Evolutionary conservation across 2,797 vertebrate species (phyloP).

Genomic region (Manis pentadactyla): DNA sequence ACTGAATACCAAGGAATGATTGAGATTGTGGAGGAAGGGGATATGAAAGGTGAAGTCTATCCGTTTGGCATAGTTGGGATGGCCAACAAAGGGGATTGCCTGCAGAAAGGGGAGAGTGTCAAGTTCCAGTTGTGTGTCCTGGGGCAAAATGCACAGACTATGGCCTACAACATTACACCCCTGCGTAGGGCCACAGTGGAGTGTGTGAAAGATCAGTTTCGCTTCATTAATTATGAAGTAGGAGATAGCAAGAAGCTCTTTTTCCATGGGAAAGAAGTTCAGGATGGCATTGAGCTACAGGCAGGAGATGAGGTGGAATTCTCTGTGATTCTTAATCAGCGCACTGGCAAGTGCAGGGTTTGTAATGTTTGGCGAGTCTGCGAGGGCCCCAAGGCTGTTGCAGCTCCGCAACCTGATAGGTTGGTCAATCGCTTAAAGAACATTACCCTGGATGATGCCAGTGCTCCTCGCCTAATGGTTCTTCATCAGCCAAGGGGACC

Average conservation of each 20-base stretch:
- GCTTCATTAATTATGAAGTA: slow-evolving; percentile 99
- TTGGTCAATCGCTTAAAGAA: slow-evolving; percentile 98
- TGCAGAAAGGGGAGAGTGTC: slow-evolving; percentile 98
- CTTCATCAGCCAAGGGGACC: slow-evolving; percentile 97
- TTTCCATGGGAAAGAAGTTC: slow-evolving; percentile 99
- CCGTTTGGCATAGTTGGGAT: slow-evolving; percentile 98
- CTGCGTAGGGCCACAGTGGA: slow-evolving; percentile 96
- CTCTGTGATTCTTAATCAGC: slow-evolving; percentile 98
- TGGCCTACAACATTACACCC: slow-evolving; percentile 96
- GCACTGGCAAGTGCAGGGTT: slow-evolving; percentile 99
- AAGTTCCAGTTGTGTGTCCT: slow-evolving; percentile 98
- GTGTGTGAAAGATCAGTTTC: slow-evolving; percentile 99
- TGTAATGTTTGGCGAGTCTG: slow-evolving; percentile 98
- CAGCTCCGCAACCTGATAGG: slow-evolving; percentile 96
- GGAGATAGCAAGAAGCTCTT: slow-evolving; percentile 99
- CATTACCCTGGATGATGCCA: slow-evolving; percentile 97
- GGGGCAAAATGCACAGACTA: slow-evolving; percentile 95
- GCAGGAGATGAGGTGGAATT: slow-evolving; percentile 99
- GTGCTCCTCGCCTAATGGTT: slow-evolving; percentile 96
- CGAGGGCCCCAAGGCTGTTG: slow-evolving; percentile 96
- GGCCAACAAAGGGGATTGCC: slow-evolving; percentile 96
- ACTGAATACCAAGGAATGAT: slow-evolving; percentile 99
- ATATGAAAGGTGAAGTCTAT: slow-evolving; percentile 93
- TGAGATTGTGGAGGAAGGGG: slow-evolving; percentile 95
- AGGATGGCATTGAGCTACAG: slow-evolving; percentile 98